Conservation (phyloP, 2,113 vertebrate genomes). For the Mormoops blainvillei region DNA sequence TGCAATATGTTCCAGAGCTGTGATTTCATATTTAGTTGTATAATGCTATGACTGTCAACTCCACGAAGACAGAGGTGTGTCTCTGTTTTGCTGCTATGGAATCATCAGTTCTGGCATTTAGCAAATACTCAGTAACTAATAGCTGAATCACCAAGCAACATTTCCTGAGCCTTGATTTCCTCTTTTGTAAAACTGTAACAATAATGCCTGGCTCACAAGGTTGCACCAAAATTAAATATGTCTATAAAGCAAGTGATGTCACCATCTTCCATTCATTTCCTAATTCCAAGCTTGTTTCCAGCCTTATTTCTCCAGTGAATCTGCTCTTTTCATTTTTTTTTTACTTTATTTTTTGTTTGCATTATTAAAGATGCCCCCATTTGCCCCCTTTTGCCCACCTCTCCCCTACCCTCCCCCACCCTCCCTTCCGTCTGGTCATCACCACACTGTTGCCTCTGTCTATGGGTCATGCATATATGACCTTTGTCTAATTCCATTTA, state of each 20-base stretch:
- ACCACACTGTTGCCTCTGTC: too few species aligned
- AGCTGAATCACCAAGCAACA: background rate
- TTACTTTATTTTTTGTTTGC: too few species aligned
- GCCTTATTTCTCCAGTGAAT: background rate
- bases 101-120: background rate
- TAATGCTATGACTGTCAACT: too few species aligned
- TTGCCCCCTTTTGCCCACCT: too few species aligned
- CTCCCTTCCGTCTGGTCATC: too few species aligned
- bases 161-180: background rate
- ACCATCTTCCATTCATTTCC: background rate
- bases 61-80: background rate
- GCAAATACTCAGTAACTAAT: background rate
- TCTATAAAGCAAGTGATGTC: background rate
- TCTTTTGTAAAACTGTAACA: background rate
- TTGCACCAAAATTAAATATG: background rate
- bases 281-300: background rate
- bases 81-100: background rate
- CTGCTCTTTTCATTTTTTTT: background rate
- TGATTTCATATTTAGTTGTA: too few species aligned
- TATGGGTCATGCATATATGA: too few species aligned
- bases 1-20: too few species aligned
- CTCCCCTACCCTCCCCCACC: too few species aligned
- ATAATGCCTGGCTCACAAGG: background rate
- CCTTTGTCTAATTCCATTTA: background rate
- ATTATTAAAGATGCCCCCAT: too few species aligned